Conservation (phyloP, 2,113 vertebrate genomes). For the Leptocoma aspasia region DNA sequence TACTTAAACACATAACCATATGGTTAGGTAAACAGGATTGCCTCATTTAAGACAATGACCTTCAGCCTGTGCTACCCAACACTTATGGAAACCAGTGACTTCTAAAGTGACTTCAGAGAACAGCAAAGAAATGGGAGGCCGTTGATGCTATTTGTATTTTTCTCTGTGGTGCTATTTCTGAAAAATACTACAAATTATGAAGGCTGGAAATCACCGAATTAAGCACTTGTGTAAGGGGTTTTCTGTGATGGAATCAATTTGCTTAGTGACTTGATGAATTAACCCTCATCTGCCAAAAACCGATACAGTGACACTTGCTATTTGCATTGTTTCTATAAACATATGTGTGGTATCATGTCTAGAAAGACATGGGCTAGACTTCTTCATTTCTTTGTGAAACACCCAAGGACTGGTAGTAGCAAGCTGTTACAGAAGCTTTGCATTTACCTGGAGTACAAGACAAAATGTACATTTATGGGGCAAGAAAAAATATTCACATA, state of each 20-base stretch:
- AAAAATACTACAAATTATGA: not conserved
- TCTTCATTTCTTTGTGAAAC: not conserved
- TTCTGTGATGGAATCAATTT: not conserved
- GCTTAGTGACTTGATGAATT: not conserved
- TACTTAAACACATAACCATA: not conserved
- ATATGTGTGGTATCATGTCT: not conserved
- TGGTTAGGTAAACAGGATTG: not conserved
- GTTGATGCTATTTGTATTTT: not conserved
- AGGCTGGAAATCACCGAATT: not conserved
- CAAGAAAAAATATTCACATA: not conserved
- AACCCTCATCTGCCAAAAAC: not conserved
- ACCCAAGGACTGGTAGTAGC: not conserved
- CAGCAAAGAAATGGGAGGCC: not conserved
- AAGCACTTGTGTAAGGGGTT: not conserved
- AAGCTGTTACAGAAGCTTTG: not conserved
- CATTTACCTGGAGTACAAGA: not conserved
- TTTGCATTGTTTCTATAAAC: not conserved
- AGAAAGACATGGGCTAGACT: not conserved
- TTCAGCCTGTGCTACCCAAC: not conserved
- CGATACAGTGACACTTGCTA: not conserved
- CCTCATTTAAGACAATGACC: not conserved
- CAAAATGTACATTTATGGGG: accelerated
- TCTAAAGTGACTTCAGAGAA: not conserved
- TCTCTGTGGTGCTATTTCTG: not conserved
- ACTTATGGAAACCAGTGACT: not conserved